Base-by-base conservation (phyloP, 1,140 invertebrate species). In the Augochlora pura region DNA sequence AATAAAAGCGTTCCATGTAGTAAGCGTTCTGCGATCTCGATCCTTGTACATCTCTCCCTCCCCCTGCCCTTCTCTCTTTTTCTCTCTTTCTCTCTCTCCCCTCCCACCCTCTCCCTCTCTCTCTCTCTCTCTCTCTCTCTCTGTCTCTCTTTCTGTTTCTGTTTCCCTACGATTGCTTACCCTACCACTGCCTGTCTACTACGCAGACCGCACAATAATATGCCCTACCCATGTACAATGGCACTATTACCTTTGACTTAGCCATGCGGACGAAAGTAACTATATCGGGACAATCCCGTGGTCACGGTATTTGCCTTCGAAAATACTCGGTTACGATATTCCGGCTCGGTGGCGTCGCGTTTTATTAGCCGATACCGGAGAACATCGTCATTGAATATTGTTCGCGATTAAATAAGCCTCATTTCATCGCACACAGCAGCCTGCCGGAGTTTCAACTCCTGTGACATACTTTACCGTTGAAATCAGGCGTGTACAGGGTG, bases 1-100 rank as follows among this genome's bases (percentile, higher is more conserved):
- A 89, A 92, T 91, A 91, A 91, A 90, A 89, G 87, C 90, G 89
- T 89, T 90, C 89, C 89, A 84, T 82, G 88, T 81, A 88, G 90
- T 89, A 63, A 78, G 46, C 68, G 52, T 71, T 71, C 76, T 78
- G 87, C 86, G 86, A 86, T 90, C 88, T 88, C 77, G 82, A 89
- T 89, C 87, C 83, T n/a, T 87, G 84, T 88, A 87, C 89, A 86
- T 91, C 72, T 86, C 76, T 71, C 49, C 49, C 49, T 52, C 18
- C 14, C 14, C 49, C 14, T 49, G 1, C 46, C 14, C 49, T 6
- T 7, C 18, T 7, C 54, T n/a, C 21, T 21, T 6, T 54, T 3
- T 21, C 18, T 54, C 18, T 54, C 62, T 76, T 32, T 77, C 80
- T 88, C 83, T 57, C 69, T 80, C 52, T 2, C 49, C 12, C 16